Evolutionary conservation across 2,113 vertebrate genomes (phyloP), one percentile per base, ranked within the genome.

Genomic region (Chaenocephalus aceratus): DNA sequence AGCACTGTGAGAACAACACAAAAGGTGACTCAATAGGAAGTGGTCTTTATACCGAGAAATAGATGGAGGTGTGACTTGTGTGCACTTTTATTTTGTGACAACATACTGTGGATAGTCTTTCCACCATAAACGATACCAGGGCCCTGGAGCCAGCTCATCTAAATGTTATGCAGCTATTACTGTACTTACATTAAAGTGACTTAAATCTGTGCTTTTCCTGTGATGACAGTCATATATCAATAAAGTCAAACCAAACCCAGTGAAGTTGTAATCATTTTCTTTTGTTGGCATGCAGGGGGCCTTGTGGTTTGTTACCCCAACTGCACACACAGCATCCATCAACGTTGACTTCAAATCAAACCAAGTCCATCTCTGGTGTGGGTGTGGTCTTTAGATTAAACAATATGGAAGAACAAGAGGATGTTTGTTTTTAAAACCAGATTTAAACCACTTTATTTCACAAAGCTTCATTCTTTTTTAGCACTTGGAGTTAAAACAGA

Each of bases 1-100:
- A 41, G 36, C 7, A 41, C 36, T 12, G 10, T 13, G 45, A 16
- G 5, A 66, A 45, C 63, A 16, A 44, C 2, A 5, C 52, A 57
- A 78, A 2, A n/a, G 23, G 15, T 72, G 16, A 72, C 1, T 30
- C 5, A 54, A 68, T 34, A 64, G 45, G 45, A 71, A 78, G 46
- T 1, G 10, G n/a, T 12, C 6, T 23, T 5, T 1, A 51, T 60
- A 60, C 4, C 48, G 64, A 51, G 67, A 82, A 77, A 57, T 4
- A 36, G 30, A 7, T 7, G 8, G 34, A 64, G 59, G 41, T 65
- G 61, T 46, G 9, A 5, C 36, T 58, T n/a, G 34, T 61, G 64
- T 9, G 3, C 23, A 12, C 44, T 30, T 30, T 30, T 30, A 30
- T 30, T 30, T 30, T 30, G 3, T 41, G 36, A 41, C 7, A 7